Evolutionary conservation across 2,113 vertebrate species (phyloP).

Genomic region (Tichodroma muraria): DNA sequence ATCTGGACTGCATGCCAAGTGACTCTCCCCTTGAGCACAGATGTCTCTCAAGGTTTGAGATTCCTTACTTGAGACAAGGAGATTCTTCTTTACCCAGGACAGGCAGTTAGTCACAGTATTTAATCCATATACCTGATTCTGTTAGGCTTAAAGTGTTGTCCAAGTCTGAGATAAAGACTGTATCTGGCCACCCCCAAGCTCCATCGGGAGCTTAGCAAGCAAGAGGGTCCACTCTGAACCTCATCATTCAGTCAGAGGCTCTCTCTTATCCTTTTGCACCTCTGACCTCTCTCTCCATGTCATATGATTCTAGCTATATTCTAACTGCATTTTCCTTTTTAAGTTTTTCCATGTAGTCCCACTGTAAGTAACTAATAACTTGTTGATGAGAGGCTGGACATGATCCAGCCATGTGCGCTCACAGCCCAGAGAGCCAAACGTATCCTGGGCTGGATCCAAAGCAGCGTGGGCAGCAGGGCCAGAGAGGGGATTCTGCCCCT

Average conservation of each 20-base stretch:
- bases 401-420: accelerated
- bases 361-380: background rate
- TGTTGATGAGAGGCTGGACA: background rate
- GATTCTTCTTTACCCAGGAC: background rate
- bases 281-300: background rate
- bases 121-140: background rate
- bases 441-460: background rate
- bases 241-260: background rate
- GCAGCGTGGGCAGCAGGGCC: accelerated
- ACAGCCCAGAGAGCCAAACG: accelerated
- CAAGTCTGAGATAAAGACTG: background rate
- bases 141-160: background rate
- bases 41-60: background rate
- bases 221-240: background rate
- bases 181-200: background rate
- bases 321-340: background rate
- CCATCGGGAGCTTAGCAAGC: background rate
- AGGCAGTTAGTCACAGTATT: background rate
- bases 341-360: background rate
- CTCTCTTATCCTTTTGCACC: background rate
- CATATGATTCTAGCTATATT: background rate
- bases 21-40: background rate
- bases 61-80: background rate
- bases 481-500: background rate
- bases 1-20: background rate